A percentile compares a stretch with the other conserved stretches of the same genome.
Evolutionary conservation across 2,888 invertebrate species (phyloP).

Genomic region (Carabus problematicus): DNA sequence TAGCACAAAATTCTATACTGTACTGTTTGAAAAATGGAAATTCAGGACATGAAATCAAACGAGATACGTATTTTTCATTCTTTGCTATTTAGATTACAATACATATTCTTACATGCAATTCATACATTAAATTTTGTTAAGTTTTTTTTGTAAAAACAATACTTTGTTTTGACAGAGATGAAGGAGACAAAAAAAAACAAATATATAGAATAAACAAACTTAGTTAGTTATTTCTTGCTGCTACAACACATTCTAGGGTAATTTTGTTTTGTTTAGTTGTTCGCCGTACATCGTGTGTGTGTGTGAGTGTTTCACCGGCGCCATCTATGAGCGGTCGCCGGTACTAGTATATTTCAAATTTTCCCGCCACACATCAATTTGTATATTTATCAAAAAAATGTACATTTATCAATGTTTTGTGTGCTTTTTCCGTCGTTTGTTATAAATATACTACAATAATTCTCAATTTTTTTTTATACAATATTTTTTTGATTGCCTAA

Average conservation of each 20-base stretch:
- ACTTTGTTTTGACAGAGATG: constrained; percentile 12
- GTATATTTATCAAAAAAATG: constrained; percentile 37
- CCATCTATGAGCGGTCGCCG: background rate
- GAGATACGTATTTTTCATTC: constrained; percentile 50
- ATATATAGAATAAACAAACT: constrained; percentile 41
- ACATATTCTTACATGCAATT: constrained; percentile 57
- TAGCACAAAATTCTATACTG: no score
- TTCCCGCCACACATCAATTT: background rate
- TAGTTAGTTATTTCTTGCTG: constrained; percentile 26
- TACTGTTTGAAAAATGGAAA: no score
- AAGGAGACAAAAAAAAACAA: no score
- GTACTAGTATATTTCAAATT: background rate
- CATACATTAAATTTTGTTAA: constrained; percentile 54
- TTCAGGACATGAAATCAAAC: constrained; percentile 13
- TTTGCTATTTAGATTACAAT: constrained; percentile 57
- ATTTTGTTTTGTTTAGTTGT: constrained; percentile 16
- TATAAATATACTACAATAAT: no score
- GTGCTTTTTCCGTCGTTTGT: background rate
- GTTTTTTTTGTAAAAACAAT: constrained; percentile 48
- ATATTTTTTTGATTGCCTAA: no score
- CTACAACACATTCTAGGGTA: constrained; percentile 41
- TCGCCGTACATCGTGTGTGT: background rate
- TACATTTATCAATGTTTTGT: constrained; percentile 33
- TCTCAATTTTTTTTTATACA: no score
- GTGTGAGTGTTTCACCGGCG: no score